These are phyloP conservation scores for Drosophila seguyi DNA, from an alignment of 1,140 invertebrate genomes.

Conservation along the genomic window DNA sequence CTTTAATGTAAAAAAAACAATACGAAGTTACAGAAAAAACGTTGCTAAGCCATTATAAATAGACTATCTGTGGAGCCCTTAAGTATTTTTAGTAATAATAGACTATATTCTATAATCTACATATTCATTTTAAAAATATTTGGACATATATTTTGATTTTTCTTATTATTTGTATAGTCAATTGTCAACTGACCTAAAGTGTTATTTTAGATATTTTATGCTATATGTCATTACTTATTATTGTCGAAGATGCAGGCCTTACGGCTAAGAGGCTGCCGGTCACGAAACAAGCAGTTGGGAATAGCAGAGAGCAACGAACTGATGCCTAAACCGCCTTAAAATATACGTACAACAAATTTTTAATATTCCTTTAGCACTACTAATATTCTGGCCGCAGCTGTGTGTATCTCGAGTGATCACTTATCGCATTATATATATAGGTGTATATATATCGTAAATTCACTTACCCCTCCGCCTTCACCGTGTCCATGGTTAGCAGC, in stretches of 20 bases:
- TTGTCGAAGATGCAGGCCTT: background rate
- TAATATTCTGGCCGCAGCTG: conserved; percentile 2
- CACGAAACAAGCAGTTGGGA: background rate
- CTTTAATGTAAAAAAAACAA: too few species aligned
- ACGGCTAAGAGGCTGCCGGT: background rate
- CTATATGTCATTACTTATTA: background rate
- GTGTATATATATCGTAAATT: conserved; percentile 1
- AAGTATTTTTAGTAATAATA: too few species aligned
- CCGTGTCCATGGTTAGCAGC: conserved; percentile 63
- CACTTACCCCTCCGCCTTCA: conserved; percentile 74
- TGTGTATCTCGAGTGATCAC: conserved; percentile 1
- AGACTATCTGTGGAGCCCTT: background rate
- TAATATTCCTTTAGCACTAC: background rate
- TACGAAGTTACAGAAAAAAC: background rate
- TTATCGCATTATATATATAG: conserved; percentile 12
- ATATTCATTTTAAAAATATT: too few species aligned
- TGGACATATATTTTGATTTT: too few species aligned
- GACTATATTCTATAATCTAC: too few species aligned
- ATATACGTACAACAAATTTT: background rate
- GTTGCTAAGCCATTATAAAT: background rate
- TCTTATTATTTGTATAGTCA: background rate
- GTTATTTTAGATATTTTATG: background rate
- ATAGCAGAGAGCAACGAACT: background rate
- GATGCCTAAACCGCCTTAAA: background rate
- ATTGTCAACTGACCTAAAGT: background rate